Evolutionary conservation across 2,888 invertebrate species (phyloP).

Genomic region (Autographa pulchrina): DNA sequence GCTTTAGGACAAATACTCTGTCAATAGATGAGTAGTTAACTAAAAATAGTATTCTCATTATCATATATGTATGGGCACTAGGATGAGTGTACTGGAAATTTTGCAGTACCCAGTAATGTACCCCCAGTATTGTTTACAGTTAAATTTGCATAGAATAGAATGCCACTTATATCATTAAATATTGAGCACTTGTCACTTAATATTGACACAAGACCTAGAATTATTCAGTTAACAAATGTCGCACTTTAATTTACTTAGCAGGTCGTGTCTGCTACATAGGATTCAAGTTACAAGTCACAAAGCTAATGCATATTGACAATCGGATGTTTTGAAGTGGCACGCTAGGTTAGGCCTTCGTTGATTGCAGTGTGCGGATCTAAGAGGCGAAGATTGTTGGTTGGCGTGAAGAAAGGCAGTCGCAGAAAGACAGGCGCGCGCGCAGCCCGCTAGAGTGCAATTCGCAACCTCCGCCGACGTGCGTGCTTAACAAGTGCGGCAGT

Average conservation of each 20-base stretch:
- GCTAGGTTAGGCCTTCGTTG: conserved; percentile 73
- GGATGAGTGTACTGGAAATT: background rate
- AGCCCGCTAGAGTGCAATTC: conserved; percentile 67
- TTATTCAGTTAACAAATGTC: background rate
- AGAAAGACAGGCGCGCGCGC: conserved; percentile 80
- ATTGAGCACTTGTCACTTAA: background rate
- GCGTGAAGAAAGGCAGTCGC: conserved; percentile 73
- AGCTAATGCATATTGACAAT: conserved; percentile 69
- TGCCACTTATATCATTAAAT: background rate
- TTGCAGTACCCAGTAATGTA: too few relatives aligned
- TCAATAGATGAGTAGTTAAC: background rate
- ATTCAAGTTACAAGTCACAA: conserved; percentile 57
- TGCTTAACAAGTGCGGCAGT: conserved; percentile 61
- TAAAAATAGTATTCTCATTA: background rate
- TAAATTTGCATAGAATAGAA: too few relatives aligned
- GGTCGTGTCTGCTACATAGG: conserved; percentile 27
- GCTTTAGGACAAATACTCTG: background rate
- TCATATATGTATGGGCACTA: background rate
- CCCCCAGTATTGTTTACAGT: too few relatives aligned
- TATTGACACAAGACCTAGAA: background rate
- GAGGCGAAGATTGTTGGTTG: conserved; percentile 50
- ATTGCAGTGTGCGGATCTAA: conserved; percentile 69
- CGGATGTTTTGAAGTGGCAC: conserved; percentile 76
- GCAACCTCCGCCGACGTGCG: conserved; percentile 63
- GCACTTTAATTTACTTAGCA: conserved; percentile 11